A percentile compares a stretch with the other conserved stretches of the same genome.
Evolutionary conservation across 2,797 vertebrate species (phyloP).

Genomic region (Mus spretus): DNA sequence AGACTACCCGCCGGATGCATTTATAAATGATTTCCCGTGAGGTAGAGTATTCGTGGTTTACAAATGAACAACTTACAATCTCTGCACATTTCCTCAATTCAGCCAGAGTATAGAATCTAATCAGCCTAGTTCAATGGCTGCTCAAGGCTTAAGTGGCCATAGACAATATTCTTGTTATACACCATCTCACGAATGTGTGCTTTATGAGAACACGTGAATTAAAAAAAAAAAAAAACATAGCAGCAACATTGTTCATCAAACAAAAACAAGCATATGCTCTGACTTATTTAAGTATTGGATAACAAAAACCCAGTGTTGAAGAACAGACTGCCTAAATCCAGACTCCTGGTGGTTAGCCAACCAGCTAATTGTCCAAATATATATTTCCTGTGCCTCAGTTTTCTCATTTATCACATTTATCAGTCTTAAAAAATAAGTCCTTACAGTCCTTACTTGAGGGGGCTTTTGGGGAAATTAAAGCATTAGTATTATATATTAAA

Average conservation of each 20-base stretch:
- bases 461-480: constrained; percentile 12
- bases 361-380: constrained; percentile 20
- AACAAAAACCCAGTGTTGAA: not conserved
- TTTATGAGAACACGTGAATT: constrained; percentile 3
- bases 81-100: not conserved
- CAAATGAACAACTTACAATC: constrained; percentile 27
- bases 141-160: not conserved
- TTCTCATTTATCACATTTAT: constrained; percentile 27
- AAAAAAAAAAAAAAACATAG: not conserved
- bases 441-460: not conserved
- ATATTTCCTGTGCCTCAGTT: constrained; percentile 9
- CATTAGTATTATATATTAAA: not conserved
- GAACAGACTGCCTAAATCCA: constrained; percentile 32
- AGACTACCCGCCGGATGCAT: not conserved
- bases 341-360: not conserved
- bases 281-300: not conserved
- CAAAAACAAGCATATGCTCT: constrained; percentile 29
- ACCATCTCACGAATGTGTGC: not conserved
- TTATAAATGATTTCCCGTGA: not conserved
- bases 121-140: constrained; percentile 16
- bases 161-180: not conserved
- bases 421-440: not conserved
- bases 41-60: not conserved
- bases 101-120: not conserved
- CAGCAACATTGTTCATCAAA: not conserved